Evolutionary conservation across 1,140 invertebrate species (phyloP).

Genomic region (Macrostomum lignano): DNA sequence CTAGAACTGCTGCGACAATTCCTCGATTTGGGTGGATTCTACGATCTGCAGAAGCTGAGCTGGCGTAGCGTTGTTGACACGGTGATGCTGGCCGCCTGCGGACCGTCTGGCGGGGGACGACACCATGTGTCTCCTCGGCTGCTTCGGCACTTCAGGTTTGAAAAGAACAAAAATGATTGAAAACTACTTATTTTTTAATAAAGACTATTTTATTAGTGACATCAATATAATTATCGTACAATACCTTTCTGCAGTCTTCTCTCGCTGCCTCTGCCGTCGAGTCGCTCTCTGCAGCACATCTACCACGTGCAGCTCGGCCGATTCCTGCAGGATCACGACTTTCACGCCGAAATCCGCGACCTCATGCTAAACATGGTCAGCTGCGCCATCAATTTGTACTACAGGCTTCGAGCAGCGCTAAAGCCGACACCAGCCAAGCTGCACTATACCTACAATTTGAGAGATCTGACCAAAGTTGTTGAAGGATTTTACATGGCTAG

Average conservation of each 20-base stretch:
- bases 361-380: constrained; percentile 19
- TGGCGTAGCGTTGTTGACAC: no score
- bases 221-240: background rate
- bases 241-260: constrained; percentile 15
- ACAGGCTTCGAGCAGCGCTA: constrained; percentile 18
- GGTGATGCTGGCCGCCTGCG: no score
- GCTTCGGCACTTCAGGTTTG: no score
- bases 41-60: no score
- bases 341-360: constrained; percentile 22
- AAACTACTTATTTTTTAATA: background rate
- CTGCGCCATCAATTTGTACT: constrained; percentile 21
- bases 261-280: constrained; percentile 22
- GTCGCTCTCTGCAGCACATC: constrained; percentile 23
- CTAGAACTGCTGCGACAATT: constrained; percentile 37
- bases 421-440: constrained; percentile 36
- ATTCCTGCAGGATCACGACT: constrained; percentile 21
- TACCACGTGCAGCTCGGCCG: constrained; percentile 26
- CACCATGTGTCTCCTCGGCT: no score
- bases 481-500: constrained; percentile 10
- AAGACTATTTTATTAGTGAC: background rate
- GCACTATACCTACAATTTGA: constrained; percentile 57
- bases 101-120: no score
- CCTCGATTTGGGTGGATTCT: no score
- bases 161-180: no score
- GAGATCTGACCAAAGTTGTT: constrained; percentile 49